Conservation (phyloP, 2,113 vertebrate genomes). For the Callipepla squamata region DNA sequence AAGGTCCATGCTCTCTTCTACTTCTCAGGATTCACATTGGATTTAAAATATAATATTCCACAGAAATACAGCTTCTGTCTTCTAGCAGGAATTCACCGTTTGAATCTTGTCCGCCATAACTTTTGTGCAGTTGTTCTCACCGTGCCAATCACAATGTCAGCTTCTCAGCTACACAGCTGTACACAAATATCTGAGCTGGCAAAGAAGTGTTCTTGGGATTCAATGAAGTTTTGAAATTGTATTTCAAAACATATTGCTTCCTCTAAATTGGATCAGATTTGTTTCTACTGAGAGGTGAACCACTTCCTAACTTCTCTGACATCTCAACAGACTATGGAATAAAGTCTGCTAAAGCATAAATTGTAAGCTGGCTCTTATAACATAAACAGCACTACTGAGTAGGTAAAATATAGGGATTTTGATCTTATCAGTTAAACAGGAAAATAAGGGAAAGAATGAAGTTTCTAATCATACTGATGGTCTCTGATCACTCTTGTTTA, state of each 20-base stretch:
- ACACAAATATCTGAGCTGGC: background rate
- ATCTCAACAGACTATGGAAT: background rate
- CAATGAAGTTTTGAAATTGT: background rate
- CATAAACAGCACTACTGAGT: background rate
- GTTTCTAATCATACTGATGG: background rate
- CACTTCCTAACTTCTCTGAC: conserved; percentile 3
- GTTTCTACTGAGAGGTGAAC: background rate
- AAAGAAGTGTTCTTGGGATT: background rate
- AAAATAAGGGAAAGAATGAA: background rate
- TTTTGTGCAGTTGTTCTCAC: background rate
- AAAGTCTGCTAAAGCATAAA: background rate
- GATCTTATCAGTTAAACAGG: background rate
- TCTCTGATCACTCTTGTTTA: background rate
- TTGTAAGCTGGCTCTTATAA: background rate
- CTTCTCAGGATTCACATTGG: background rate
- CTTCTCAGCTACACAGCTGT: background rate
- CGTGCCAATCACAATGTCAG: background rate
- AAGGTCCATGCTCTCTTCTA: background rate
- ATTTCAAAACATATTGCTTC: background rate
- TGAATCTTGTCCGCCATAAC: background rate
- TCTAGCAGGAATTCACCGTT: background rate
- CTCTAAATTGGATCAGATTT: conserved; percentile 28
- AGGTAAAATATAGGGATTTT: background rate
- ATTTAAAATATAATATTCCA: background rate
- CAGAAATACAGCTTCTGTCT: background rate